Evolutionary conservation across 92 coral and sea anemone species (phyloP), one percentile per base, ranked within the genome.

Genomic region (Palythoa grandiflora): DNA sequence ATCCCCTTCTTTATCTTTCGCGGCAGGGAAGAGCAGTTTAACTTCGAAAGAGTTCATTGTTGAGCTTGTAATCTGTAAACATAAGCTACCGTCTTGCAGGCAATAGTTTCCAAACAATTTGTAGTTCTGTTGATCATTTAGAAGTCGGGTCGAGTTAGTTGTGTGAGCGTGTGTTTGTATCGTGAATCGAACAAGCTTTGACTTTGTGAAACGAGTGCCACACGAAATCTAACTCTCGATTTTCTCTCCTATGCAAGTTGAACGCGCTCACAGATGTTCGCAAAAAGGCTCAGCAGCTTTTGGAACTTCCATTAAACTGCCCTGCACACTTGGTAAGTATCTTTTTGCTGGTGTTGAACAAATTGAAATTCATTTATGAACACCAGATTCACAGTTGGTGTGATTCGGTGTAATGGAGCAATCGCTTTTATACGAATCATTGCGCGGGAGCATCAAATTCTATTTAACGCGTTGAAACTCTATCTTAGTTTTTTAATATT

Each of bases 291-390:
- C 86, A 89, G 38, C 88, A 87, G 92, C 93, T 95, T 55, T 92
- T 92, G 71, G 96, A 95, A 85, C 93, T 95, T 81, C 99, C 99
- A 17, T 91, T 89, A 86, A 92, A 89, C 89, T 97, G 99, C 72
- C 99, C 99, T 16, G 98, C 96, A 39, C 98, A 97, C 88, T 93
- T 97, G 98, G 99, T 97, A 89, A 92, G 99, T 75, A 79, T 60
- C 53, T 51, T 85, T 71, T 68, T 52, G 50, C 77, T 77, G 50
- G 71, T 61, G 78, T 81, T 84, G 44, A 48, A 55, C 59, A 70
- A 61, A 74, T 73, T 88, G 87, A 86, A 86, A 66, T 86, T 87
- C 48, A 80, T 73, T 73, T 63, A 21, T 44, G 75, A 81, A 66
- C 75, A 81, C 75, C 75, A 81, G 61, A 80, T 17, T 80, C 38